A percentile compares a stretch with the other conserved stretches of the same genome.
Evolutionary conservation across 2,113 vertebrate species (phyloP).

Genomic region (Otocyon megalotis): DNA sequence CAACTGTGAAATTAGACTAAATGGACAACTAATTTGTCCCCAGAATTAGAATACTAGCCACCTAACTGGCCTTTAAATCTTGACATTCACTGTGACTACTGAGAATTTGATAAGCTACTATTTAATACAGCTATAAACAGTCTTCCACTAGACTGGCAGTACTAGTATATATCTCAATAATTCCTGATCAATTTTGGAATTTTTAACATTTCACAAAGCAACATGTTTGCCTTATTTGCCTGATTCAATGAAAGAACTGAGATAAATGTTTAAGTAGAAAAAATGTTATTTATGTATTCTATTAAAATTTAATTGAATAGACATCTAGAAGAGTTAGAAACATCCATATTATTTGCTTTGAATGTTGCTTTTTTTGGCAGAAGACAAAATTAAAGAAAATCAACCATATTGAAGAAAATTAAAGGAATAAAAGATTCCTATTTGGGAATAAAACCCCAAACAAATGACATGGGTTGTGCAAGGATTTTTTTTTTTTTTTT

Average conservation of each 20-base stretch:
- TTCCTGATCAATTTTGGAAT: background rate
- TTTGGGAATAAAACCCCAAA: background rate
- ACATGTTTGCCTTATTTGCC: background rate
- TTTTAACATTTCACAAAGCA: background rate
- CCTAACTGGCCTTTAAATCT: background rate
- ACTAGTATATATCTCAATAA: background rate
- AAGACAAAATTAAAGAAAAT: background rate
- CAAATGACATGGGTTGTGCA: background rate
- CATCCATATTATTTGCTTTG: background rate
- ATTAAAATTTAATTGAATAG: background rate
- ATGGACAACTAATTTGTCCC: background rate
- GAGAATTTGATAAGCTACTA: background rate
- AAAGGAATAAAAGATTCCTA: background rate
- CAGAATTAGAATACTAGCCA: conserved; percentile 15
- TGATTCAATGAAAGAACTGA: background rate
- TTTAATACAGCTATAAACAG: background rate
- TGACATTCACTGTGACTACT: background rate
- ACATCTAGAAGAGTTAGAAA: background rate
- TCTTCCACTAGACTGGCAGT: background rate
- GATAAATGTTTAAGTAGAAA: background rate
- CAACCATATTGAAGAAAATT: background rate
- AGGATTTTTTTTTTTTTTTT: background rate
- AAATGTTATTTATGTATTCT: background rate
- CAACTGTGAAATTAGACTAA: background rate
- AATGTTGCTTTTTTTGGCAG: conserved; percentile 4